Evolutionary conservation across 2,113 vertebrate species (phyloP).

Genomic region (Amphiprion ocellaris): DNA sequence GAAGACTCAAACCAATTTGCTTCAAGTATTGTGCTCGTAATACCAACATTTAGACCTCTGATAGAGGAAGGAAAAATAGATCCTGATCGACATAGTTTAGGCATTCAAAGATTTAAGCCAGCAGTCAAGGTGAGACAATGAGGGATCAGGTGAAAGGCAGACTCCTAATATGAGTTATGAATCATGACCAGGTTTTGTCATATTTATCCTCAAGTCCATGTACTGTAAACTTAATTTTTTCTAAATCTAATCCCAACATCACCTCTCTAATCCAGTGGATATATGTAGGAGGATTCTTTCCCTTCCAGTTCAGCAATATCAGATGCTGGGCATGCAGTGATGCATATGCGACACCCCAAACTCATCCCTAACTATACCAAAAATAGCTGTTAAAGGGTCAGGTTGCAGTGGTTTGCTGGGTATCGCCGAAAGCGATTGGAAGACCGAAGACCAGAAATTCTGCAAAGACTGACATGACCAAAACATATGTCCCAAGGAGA

Average conservation of each 20-base stretch:
- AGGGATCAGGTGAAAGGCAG: no score
- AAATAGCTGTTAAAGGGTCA: not conserved
- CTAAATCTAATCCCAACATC: not conserved
- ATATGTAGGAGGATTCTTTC: not conserved
- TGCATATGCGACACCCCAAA: not conserved
- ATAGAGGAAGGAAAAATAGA: no score
- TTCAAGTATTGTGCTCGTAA: no score
- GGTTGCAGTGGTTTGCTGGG: not conserved
- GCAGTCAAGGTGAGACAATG: no score
- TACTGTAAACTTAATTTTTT: not conserved
- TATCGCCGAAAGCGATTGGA: not conserved
- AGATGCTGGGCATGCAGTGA: not conserved
- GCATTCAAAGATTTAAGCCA: no score
- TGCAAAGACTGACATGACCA: not conserved
- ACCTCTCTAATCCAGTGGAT: not conserved
- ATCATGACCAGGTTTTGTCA: not conserved
- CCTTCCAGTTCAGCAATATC: not conserved
- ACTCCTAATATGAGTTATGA: not conserved
- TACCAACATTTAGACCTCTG: no score
- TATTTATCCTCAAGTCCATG: not conserved
- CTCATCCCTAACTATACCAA: not conserved
- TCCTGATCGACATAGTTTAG: no score
- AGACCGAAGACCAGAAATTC: not conserved
- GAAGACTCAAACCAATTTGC: no score
- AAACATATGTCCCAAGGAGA: not conserved